A percentile compares a stretch with the other conserved stretches of the same genome.
Evolutionary conservation across 2,797 vertebrate genomes (phyloP).

Genomic region (Graptemys geographica): DNA sequence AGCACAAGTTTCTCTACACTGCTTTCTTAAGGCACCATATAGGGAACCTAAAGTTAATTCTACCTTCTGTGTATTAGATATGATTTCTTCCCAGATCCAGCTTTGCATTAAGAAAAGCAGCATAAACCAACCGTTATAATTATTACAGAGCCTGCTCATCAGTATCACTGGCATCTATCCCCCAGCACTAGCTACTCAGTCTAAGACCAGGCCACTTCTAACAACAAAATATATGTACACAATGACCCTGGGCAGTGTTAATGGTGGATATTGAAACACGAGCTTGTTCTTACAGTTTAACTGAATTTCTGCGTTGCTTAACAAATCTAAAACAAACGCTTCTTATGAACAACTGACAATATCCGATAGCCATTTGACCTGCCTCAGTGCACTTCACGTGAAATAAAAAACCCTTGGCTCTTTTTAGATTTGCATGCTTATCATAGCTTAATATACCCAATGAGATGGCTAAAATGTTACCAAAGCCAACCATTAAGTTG

Average conservation of each 20-base stretch:
- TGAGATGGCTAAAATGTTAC: neutral
- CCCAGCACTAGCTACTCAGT: neutral
- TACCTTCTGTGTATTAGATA: neutral
- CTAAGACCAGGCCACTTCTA: neutral
- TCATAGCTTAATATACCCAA: neutral
- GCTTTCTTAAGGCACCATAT: neutral
- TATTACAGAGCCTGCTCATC: neutral
- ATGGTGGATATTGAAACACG: neutral
- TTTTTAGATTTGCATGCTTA: neutral
- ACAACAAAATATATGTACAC: neutral
- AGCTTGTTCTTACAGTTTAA: rapidly evolving
- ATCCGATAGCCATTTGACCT: neutral
- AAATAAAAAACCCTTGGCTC: neutral
- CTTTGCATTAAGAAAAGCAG: neutral
- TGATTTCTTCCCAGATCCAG: neutral
- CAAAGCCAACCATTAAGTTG: conserved; percentile 3
- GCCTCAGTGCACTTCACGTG: neutral
- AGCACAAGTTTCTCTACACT: neutral
- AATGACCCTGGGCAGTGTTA: neutral
- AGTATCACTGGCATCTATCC: neutral
- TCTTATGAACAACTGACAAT: neutral
- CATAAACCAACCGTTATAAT: neutral
- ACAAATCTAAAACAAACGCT: neutral
- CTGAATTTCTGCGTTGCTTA: neutral
- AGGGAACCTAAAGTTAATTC: conserved; percentile 23